Conservation (phyloP, 2,797 vertebrate species). For the Ctenosaura bakeri region DNA sequence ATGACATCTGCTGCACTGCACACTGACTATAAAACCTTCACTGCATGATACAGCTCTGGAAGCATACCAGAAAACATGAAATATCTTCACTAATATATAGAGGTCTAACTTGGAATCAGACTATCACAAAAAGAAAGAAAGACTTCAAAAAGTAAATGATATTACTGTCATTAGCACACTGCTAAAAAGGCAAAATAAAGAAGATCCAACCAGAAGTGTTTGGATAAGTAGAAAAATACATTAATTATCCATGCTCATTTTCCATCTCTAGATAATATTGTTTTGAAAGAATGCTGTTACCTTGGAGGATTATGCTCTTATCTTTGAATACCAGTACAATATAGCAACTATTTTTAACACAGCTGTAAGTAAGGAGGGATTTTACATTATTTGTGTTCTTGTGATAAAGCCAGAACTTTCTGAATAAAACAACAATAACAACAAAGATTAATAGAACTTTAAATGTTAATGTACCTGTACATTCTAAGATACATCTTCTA, state of each 20-base stretch:
- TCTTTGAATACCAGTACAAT: neutral
- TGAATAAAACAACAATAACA: neutral
- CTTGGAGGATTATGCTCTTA: neutral
- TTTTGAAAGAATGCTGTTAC: neutral
- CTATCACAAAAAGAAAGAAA: constrained; percentile 64
- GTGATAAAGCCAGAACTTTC: constrained; percentile 20
- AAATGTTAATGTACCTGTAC: neutral
- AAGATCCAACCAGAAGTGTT: neutral
- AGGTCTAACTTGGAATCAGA: constrained; percentile 68
- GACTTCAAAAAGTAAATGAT: constrained; percentile 1
- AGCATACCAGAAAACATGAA: constrained; percentile 78
- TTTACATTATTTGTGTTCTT: neutral
- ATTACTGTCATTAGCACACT: neutral
- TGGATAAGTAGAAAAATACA: neutral
- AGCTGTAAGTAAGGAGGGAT: neutral
- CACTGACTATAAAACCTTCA: constrained; percentile 89
- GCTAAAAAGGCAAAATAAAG: neutral
- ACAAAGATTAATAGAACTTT: neutral
- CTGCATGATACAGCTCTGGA: constrained; percentile 88
- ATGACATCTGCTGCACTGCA: constrained; percentile 94
- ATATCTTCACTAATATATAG: constrained; percentile 72
- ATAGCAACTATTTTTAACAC: constrained; percentile 1
- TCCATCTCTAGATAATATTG: neutral
- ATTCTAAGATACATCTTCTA: neutral
- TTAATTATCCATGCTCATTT: constrained; percentile 12